These are phyloP conservation scores for Catharus minimus DNA, from an alignment of 2,113 vertebrate species.

Conservation along the genomic window DNA sequence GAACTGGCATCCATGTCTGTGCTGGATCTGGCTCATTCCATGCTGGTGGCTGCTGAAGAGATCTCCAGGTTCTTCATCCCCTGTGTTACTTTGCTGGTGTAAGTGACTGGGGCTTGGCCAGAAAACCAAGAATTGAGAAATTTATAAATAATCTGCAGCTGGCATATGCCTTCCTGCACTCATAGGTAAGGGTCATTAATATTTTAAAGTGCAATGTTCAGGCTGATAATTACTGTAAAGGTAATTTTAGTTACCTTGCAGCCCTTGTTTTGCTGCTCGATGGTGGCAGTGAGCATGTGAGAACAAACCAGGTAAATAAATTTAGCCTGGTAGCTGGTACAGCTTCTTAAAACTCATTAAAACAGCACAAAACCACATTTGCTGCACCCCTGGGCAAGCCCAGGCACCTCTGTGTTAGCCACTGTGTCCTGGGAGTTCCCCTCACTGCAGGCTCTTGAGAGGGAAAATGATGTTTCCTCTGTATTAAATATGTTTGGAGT, in stretches of 20 bases:
- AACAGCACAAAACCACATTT: not conserved
- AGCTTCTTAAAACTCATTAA: not conserved
- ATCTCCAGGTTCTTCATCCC: not conserved
- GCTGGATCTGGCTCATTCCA: not conserved
- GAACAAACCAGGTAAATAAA: not conserved
- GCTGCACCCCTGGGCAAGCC: not conserved
- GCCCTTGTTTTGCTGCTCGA: fast-evolving
- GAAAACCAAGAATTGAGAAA: not conserved
- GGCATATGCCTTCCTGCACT: not conserved
- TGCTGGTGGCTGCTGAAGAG: not conserved
- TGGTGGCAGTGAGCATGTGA: not conserved
- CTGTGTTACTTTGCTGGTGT: not conserved
- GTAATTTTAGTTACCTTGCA: not conserved
- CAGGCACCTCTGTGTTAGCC: not conserved
- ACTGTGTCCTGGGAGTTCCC: not conserved
- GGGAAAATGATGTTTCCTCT: not conserved
- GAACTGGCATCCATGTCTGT: fast-evolving
- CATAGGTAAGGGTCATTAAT: not conserved
- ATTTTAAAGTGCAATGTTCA: not conserved
- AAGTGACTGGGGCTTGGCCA: not conserved
- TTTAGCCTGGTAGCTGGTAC: not conserved
- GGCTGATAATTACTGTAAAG: not conserved
- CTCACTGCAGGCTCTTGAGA: no score
- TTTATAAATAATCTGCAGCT: not conserved
- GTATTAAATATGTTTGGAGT: not conserved